phyloP scores from a whole-genome alignment of 1,140 invertebrate species.

The Pogonognathellus flavescens region DNA sequence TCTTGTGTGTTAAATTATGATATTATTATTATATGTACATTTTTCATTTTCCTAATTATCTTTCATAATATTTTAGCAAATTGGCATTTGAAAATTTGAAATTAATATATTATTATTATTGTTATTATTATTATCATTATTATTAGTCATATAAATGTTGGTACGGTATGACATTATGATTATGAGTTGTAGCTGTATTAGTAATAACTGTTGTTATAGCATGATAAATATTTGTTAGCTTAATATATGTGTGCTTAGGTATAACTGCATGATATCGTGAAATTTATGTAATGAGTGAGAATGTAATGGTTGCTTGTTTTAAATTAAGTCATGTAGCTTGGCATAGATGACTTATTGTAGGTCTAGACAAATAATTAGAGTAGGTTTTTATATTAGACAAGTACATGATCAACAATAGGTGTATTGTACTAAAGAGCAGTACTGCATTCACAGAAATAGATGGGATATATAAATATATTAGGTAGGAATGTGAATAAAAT shows the following conservation, averaged over 20 bases:
- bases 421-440: too few relatives aligned
- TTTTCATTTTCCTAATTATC: background rate
- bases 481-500: too few relatives aligned
- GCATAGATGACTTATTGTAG: conserved; percentile 43
- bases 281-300: background rate
- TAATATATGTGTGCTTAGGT: too few relatives aligned
- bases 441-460: too few relatives aligned
- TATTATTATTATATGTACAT: background rate
- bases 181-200: background rate
- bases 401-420: too few relatives aligned
- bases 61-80: background rate
- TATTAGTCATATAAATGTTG: background rate
- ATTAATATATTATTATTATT: conserved; percentile 6
- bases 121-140: background rate
- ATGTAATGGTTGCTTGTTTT: conserved; percentile 3
- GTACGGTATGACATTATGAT: background rate
- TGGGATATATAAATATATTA: too few relatives aligned
- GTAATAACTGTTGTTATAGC: background rate
- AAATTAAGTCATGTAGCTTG: conserved; percentile 4
- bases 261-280: too few relatives aligned
- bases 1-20: conserved; percentile 36
- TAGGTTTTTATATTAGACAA: background rate
- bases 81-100: too few relatives aligned
- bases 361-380: background rate
- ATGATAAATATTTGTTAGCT: background rate